A percentile compares a stretch with the other conserved stretches of the same genome.
These are phyloP conservation scores for Atta cephalotes DNA, from an alignment of 1,140 invertebrate genomes.

Conservation along the genomic window DNA sequence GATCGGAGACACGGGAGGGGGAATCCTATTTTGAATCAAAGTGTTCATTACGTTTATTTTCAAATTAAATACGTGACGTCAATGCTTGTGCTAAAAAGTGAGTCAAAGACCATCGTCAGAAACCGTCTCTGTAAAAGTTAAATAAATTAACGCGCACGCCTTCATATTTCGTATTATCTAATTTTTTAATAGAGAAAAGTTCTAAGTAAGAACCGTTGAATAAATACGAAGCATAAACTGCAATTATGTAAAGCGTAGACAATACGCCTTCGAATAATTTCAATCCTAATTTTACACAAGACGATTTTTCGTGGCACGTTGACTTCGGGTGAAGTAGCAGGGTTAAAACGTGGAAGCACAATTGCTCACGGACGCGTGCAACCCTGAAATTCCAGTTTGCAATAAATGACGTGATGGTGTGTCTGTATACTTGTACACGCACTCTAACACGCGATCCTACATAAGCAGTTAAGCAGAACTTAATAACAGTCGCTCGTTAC, in stretches of 20 bases:
- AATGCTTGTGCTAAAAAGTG: background rate
- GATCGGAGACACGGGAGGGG: slow-evolving; percentile 84
- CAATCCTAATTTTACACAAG: background rate
- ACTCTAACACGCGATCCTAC: background rate
- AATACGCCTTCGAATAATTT: background rate
- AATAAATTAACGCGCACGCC: background rate
- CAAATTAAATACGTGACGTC: slow-evolving; percentile 26
- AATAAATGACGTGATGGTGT: slow-evolving; percentile 32
- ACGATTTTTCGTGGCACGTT: background rate
- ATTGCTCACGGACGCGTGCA: slow-evolving; percentile 35
- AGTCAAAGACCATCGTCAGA: background rate
- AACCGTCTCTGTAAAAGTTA: background rate
- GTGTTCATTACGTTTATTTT: slow-evolving; percentile 14
- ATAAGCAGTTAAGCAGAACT: slow-evolving; percentile 42
- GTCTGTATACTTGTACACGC: background rate
- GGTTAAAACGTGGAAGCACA: slow-evolving; percentile 25
- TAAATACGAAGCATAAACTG: background rate
- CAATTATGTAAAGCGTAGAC: background rate
- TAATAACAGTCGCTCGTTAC: slow-evolving; percentile 55
- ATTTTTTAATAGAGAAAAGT: background rate
- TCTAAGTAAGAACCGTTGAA: background rate
- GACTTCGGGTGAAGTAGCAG: background rate
- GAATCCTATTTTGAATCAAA: slow-evolving; percentile 69
- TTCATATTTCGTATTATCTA: background rate
- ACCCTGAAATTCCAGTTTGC: slow-evolving; percentile 43